A percentile compares a stretch with the other conserved stretches of the same genome.
These are phyloP conservation scores for Micrastur ruficollis DNA, from an alignment of 2,797 vertebrate species.

Conservation along the genomic window DNA sequence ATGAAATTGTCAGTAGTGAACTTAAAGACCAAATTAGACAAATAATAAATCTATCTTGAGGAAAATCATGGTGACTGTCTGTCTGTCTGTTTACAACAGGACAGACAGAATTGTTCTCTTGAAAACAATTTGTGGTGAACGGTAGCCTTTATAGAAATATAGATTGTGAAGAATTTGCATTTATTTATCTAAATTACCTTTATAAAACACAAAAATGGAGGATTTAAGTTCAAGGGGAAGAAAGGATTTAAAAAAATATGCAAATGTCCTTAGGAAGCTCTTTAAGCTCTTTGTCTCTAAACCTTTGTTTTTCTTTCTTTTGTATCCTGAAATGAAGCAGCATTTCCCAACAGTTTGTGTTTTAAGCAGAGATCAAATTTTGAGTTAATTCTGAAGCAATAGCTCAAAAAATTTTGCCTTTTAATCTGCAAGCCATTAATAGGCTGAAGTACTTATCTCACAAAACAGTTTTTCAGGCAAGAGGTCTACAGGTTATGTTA, in stretches of 20 bases:
- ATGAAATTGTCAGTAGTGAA: background rate
- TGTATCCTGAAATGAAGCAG: background rate
- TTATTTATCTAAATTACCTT: background rate
- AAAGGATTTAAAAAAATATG: background rate
- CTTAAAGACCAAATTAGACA: background rate
- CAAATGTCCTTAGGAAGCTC: background rate
- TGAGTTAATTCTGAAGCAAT: background rate
- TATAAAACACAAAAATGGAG: background rate
- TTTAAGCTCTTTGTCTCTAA: background rate
- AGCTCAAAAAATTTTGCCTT: background rate
- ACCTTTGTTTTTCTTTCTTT: background rate
- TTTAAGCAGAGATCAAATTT: background rate
- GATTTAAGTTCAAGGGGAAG: background rate
- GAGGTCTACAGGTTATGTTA: background rate
- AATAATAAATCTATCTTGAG: background rate
- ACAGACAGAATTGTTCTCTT: background rate
- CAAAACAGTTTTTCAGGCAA: background rate
- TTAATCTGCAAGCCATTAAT: background rate
- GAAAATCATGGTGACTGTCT: background rate
- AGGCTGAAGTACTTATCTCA: background rate
- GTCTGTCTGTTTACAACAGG: background rate
- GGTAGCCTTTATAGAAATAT: background rate
- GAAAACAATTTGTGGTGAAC: background rate
- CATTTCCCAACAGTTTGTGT: background rate
- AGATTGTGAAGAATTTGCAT: background rate